A percentile compares a stretch with the other conserved stretches of the same genome.
Conservation (phyloP, 1,140 invertebrate genomes). For the Apis dorsata region DNA sequence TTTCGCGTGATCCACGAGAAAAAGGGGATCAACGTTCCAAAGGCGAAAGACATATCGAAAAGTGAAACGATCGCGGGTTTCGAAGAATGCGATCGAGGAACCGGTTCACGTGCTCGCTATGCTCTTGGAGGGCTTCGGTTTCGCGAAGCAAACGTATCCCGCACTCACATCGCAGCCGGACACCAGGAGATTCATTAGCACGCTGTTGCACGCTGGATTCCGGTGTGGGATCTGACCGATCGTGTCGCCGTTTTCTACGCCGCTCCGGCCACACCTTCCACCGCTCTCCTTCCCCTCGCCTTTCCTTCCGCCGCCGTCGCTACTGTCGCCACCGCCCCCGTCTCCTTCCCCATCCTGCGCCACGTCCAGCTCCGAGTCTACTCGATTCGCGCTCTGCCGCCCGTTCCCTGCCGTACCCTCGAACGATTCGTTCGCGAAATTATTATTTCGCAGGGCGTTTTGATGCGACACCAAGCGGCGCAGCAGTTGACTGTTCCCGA, state of each 20-base stretch:
- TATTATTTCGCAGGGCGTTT: background rate
- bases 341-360: slow-evolving; percentile 48
- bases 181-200: slow-evolving; percentile 94
- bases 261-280: slow-evolving; percentile 60
- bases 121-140: slow-evolving; percentile 78
- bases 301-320: slow-evolving; percentile 63
- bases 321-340: slow-evolving; percentile 43
- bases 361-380: slow-evolving; percentile 15
- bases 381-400: slow-evolving; percentile 7
- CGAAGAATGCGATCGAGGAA: too few relatives aligned
- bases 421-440: slow-evolving; percentile 1
- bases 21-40: background rate
- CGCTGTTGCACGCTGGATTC: slow-evolving; percentile 82
- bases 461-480: slow-evolving; percentile 80
- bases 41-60: background rate
- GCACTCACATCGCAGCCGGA: slow-evolving; percentile 95
- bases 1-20: background rate
- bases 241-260: slow-evolving; percentile 65
- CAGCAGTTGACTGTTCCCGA: slow-evolving; percentile 74
- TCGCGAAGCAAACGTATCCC: slow-evolving; percentile 91
- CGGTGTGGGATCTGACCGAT: slow-evolving; percentile 29
- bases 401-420: background rate
- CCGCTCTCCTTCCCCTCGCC: slow-evolving; percentile 74
- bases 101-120: slow-evolving; percentile 73
- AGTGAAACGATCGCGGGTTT: background rate